Evolutionary conservation across 2,113 vertebrate genomes (phyloP).

Genomic region (Cyprichromis sp.): DNA sequence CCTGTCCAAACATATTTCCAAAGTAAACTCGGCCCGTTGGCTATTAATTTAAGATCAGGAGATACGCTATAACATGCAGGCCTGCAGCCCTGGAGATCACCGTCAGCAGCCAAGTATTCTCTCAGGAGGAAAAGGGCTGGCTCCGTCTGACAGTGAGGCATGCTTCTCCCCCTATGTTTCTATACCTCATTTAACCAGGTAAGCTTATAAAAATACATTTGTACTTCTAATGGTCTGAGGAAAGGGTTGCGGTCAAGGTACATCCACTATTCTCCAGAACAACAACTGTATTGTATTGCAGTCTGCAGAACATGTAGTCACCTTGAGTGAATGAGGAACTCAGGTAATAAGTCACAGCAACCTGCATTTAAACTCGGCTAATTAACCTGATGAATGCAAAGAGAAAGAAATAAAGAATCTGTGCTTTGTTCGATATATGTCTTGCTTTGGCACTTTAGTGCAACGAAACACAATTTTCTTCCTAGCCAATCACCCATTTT

Average conservation of each 20-base stretch:
- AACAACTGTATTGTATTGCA: background rate
- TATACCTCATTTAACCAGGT: slow-evolving; percentile 25
- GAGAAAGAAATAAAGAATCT: background rate
- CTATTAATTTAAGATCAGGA: slow-evolving; percentile 51
- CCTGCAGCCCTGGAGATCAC: slow-evolving; percentile 35
- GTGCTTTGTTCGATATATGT: background rate
- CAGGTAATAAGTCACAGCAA: background rate
- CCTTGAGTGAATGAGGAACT: background rate
- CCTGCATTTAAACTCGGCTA: background rate
- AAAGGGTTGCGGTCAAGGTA: background rate
- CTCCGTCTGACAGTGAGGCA: slow-evolving; percentile 28
- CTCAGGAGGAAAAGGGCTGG: slow-evolving; percentile 14
- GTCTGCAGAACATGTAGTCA: background rate
- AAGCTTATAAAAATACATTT: background rate
- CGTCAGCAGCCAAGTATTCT: slow-evolving; percentile 50
- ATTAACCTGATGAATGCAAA: background rate
- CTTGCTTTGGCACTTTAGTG: background rate
- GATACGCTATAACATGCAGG: slow-evolving; percentile 50
- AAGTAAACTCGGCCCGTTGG: slow-evolving; percentile 38
- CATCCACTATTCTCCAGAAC: background rate
- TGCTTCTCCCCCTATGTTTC: background rate
- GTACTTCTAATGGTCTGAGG: background rate
- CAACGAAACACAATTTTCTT: background rate
- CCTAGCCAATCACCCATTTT: background rate
- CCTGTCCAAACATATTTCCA: slow-evolving; percentile 49